Evolutionary conservation across 2,797 vertebrate species (phyloP).

Genomic region (Buceros bicornis): DNA sequence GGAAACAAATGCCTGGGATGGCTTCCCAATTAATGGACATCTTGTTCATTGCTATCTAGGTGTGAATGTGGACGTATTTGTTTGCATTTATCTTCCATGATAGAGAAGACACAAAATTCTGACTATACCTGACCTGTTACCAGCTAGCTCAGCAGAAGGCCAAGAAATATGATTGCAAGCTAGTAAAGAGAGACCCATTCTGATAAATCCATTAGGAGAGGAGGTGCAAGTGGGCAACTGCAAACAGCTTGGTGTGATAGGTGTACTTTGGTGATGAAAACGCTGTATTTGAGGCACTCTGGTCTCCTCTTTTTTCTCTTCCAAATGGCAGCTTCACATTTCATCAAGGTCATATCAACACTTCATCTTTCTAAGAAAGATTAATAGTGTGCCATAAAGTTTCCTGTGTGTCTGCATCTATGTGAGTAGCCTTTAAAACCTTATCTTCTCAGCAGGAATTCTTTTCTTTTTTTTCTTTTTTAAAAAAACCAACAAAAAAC

Average conservation of each 20-base stretch:
- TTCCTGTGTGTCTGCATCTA: neutral
- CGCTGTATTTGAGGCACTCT: neutral
- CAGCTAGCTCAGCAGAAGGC: neutral
- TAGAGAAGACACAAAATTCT: neutral
- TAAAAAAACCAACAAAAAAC: neutral
- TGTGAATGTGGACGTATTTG: neutral
- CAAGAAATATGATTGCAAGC: neutral
- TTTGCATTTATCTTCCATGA: neutral
- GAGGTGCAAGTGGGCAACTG: neutral
- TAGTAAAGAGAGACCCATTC: neutral
- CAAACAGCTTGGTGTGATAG: neutral
- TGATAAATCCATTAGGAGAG: neutral
- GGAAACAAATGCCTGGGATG: neutral
- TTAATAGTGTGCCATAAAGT: neutral
- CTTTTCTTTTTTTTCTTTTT: neutral
- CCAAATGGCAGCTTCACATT: neutral
- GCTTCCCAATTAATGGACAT: neutral
- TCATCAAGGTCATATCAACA: neutral
- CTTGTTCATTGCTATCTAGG: neutral
- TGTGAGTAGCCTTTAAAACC: slow-evolving; percentile 6
- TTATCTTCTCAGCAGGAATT: neutral
- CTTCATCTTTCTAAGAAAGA: slow-evolving; percentile 16
- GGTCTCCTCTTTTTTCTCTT: neutral
- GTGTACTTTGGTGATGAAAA: neutral
- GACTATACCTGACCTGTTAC: neutral